Conservation (phyloP, 2,113 vertebrate species). For the Equus quagga region DNA sequence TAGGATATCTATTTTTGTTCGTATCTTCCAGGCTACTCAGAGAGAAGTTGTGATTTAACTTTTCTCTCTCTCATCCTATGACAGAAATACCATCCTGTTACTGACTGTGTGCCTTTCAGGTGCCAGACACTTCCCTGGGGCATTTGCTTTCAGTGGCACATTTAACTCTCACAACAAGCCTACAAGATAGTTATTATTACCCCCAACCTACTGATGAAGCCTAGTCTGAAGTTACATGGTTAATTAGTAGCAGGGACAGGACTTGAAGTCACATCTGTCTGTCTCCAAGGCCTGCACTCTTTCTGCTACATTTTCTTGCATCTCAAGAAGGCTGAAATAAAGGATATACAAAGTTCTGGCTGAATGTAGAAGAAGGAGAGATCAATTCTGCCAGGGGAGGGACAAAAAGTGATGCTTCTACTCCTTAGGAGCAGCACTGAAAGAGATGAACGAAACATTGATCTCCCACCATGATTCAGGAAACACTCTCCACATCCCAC, state of each 20-base stretch:
- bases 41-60: not conserved
- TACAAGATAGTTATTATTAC: not conserved
- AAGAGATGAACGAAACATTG: not conserved
- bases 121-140: not conserved
- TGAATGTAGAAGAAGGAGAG: not conserved
- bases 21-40: not conserved
- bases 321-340: not conserved
- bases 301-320: not conserved
- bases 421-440: not conserved
- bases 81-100: not conserved
- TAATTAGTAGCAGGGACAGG: not conserved
- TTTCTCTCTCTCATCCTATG: not conserved
- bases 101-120: not conserved
- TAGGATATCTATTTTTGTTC: not conserved
- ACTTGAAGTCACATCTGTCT: not conserved
- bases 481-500: not conserved
- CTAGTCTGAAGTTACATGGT: not conserved
- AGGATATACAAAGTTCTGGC: not conserved
- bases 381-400: not conserved
- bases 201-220: not conserved
- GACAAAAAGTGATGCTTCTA: not conserved
- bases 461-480: not conserved
- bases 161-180: not conserved
- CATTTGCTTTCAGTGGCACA: not conserved
- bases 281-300: not conserved